Conservation (phyloP, 2,797 vertebrate genomes). For the Leptatherina wallacei region DNA sequence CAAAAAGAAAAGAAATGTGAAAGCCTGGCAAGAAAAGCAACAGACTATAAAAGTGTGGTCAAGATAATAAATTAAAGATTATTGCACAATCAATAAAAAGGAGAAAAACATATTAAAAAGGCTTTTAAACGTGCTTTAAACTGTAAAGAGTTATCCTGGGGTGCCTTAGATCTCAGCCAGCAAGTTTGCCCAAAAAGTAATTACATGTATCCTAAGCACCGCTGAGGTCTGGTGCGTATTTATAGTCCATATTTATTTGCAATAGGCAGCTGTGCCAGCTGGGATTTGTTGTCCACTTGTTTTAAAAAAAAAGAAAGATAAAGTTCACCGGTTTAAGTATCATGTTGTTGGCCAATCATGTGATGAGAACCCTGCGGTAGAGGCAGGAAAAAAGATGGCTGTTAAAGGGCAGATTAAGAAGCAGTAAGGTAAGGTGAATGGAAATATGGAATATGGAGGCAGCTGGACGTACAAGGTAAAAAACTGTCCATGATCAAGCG, state of each 20-base stretch:
- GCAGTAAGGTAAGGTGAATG: background rate
- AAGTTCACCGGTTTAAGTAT: conserved; percentile 5
- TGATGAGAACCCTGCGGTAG: conserved; percentile 3
- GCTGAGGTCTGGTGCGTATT: conserved; percentile 17
- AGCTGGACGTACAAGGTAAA: background rate
- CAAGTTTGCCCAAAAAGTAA: conserved; percentile 8
- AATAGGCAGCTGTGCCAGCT: conserved; percentile 21
- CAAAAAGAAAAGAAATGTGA: conserved; percentile 15
- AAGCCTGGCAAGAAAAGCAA: background rate
- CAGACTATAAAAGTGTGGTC: conserved; percentile 11
- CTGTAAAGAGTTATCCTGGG: background rate
- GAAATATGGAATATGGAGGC: background rate
- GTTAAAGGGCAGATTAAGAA: background rate
- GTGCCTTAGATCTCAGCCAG: conserved; percentile 2
- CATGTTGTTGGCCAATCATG: conserved; percentile 14
- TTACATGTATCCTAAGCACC: conserved; percentile 7
- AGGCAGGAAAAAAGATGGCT: background rate
- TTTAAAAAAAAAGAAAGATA: conserved; percentile 1
- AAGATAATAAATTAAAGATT: conserved; percentile 20
- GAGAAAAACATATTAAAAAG: background rate
- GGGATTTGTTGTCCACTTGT: conserved; percentile 10
- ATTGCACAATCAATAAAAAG: conserved; percentile 7
- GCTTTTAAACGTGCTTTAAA: conserved; percentile 6
- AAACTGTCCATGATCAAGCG: background rate
- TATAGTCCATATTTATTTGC: conserved; percentile 22